phyloP scores from a whole-genome alignment of 37 sponge, comb jelly and placozoan genomes.

The Spongilla lacustris region DNA sequence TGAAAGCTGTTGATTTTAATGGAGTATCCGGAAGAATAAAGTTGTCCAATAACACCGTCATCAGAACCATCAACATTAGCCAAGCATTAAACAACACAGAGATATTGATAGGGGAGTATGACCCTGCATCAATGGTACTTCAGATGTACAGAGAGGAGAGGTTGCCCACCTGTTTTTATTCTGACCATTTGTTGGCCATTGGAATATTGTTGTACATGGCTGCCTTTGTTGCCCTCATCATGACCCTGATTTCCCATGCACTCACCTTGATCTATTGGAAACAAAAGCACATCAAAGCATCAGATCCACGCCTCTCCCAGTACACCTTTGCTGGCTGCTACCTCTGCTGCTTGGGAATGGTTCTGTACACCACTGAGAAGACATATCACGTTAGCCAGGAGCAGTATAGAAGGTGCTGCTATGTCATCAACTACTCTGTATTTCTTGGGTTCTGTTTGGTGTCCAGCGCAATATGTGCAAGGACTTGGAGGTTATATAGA shows the following conservation, averaged over 20 bases:
- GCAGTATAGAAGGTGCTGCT: neutral
- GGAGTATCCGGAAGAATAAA: conserved; percentile 35
- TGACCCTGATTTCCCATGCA: neutral
- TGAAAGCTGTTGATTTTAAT: conserved; percentile 22
- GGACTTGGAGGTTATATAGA: conserved; percentile 41
- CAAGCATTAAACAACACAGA: neutral
- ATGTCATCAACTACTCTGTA: neutral
- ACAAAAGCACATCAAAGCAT: conserved; percentile 18
- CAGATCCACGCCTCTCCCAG: conserved; percentile 18
- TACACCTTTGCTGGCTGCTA: conserved; percentile 30
- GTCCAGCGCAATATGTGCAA: neutral
- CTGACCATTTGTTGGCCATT: neutral
- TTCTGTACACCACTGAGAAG: neutral
- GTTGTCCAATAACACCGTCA: conserved; percentile 7
- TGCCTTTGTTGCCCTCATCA: neutral
- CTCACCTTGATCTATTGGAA: conserved; percentile 21
- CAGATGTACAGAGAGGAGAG: neutral
- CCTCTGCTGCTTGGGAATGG: neutral
- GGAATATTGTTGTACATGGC: neutral
- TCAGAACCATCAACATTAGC: conserved; percentile 2
- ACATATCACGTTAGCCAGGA: neutral
- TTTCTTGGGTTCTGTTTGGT: conserved; percentile 18
- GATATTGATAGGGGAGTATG: neutral
- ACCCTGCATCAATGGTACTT: neutral
- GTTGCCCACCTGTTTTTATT: neutral